Evolutionary conservation across 1,140 invertebrate genomes (phyloP), one percentile per base, ranked within the genome.

Genomic region (Anoplophora glabripennis): DNA sequence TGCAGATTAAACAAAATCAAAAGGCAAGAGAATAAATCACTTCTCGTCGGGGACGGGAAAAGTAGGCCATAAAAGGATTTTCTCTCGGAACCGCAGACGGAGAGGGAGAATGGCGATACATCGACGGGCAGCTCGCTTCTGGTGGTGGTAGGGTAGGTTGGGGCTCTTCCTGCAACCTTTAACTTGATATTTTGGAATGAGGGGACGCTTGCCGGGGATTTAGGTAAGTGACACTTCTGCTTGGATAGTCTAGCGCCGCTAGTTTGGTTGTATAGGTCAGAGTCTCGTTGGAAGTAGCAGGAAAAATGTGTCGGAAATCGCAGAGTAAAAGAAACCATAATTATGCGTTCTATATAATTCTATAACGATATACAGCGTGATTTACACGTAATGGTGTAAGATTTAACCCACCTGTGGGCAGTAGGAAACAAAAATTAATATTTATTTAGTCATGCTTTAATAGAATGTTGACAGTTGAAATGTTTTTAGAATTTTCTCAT

Each of bases 51-150:
- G 44, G 44, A 46, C 28, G 44, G 17, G 11, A 15, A 46, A 46
- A 46, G 44, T 46, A 18, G 44, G 44, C 44, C 28, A 46, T 46
- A 46, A 46, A 46, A 28, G 44, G 44, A 46, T 46, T 18, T 18
- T 11, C 17, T 46, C 44, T 18, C 28, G 42, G 21, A 42, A 42
- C 14, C 28, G 28, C 11, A 46, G 44, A 46, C n/a, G 18, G 44
- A 46, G 18, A 28, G 17, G 17, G 44, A 44, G 44, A 14, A 46
- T 46, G 44, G 44, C 44, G 28, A 21, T 28, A 46, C 44, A 18
- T 46, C 12, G 18, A n/a, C 11, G n/a, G n/a, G n/a, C n/a, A n/a
- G 21, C 21, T 5, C 21, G 21, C 21, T 46, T 21, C n/a, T 18
- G 18, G 17, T 21, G 14, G 15, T 44, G 44, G 21, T 28, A 28